Evolutionary conservation across 2,888 invertebrate genomes (phyloP).

Genomic region (Escarpia spicata): DNA sequence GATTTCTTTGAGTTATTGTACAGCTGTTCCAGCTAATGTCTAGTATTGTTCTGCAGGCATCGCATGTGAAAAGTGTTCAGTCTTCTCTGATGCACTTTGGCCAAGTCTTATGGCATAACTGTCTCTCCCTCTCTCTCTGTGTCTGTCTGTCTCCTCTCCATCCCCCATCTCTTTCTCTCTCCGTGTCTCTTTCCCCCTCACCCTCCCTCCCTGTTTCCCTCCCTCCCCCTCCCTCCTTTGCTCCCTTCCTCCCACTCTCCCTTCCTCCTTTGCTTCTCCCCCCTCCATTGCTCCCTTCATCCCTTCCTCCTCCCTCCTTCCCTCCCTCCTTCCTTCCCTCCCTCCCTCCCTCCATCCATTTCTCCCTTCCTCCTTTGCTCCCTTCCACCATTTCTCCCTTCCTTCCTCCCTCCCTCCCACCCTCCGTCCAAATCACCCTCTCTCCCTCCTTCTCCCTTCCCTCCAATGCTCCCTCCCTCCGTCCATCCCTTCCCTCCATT

Average conservation of each 20-base stretch:
- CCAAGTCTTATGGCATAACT: not conserved
- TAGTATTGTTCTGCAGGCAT: too few species aligned
- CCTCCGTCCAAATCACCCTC: too few species aligned
- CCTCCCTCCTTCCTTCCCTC: not conserved
- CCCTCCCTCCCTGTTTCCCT: conserved; percentile 19
- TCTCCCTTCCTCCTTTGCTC: not conserved
- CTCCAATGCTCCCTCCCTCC: too few species aligned
- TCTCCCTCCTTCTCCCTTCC: too few species aligned
- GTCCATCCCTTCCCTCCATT: too few species aligned
- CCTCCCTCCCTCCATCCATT: not conserved
- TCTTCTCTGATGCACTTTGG: too few species aligned
- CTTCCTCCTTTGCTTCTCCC: too few species aligned
- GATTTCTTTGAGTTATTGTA: too few species aligned
- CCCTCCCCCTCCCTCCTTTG: conserved; percentile 24
- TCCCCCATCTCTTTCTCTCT: conserved; percentile 24
- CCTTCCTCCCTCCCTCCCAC: not conserved
- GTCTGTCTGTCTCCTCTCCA: not conserved
- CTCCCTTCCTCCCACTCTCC: too few species aligned
- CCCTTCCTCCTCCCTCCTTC: conserved; percentile 22
- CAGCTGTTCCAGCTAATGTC: too few species aligned
- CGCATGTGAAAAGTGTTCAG: too few species aligned
- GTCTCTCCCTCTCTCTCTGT: conserved; percentile 1
- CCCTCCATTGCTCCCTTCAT: conserved; percentile 25
- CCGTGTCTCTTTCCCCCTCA: conserved; percentile 24
- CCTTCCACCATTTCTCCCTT: not conserved